Evolutionary conservation across 2,888 invertebrate species (phyloP), one percentile per base, ranked within the genome.

Genomic region (Clepsis dumicolana): DNA sequence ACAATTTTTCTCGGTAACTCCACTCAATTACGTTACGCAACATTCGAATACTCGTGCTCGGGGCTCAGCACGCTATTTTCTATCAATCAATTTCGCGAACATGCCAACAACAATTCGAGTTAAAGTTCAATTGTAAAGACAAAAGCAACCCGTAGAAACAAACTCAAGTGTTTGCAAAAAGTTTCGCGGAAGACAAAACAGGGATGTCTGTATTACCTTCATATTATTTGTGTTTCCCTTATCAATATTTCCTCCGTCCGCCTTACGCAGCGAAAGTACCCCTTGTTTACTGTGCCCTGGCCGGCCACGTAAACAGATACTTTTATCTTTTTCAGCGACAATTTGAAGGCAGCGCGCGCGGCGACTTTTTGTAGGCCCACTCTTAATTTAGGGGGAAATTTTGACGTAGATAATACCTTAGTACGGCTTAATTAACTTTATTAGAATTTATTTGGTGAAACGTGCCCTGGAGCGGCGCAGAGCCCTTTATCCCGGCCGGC

Each of bases 381-480:
- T 87, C 89, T 85, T 87, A 90, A 89, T 88, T 84, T 77, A 82
- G 82, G 82, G 81, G 81, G 81, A 80, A 83, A 87, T 80, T 87
- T 89, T 88, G 83, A 86, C 83, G 77, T 80, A 90, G 91, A 92
- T 92, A 92, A 89, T 88, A 80, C 86, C 82, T 77, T 79, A 78
- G 82, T 81, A 90, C 80, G 82, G 83, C 87, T 91, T 93, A 90
- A 92, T 93, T 91, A 93, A 91, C 83, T 90, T 91, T 88, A 91
- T 91, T 91, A 87, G 87, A 91, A 91, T 92, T 91, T 91, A 90
- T 90, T 90, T 84, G 80, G 79, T 71, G 78, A 79, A 81, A 89
- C 88, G 88, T 88, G 87, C 85, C 77, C 76, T 75, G 79, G 52
- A 52, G 63, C 63, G 52, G 41, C 24, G 8, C 38, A 77, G 77